phyloP scores from a whole-genome alignment of 1,140 invertebrate species.

The Mya arenaria region DNA sequence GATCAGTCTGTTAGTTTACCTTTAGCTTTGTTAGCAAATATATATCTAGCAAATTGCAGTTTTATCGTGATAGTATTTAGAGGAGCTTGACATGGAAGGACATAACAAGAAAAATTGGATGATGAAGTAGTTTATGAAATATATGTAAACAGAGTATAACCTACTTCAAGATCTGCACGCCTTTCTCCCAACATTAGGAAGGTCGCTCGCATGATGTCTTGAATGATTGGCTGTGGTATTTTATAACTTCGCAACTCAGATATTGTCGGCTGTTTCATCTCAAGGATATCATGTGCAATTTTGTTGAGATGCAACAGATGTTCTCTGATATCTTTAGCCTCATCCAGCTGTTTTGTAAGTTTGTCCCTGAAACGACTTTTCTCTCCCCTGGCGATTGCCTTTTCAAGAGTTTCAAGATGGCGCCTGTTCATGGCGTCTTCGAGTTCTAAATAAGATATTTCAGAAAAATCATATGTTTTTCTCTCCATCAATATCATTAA shows the following conservation, averaged over 20 bases:
- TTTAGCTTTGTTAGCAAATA: too few species aligned
- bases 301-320: conserved; percentile 59
- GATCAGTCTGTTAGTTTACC: too few species aligned
- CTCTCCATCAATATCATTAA: too few species aligned
- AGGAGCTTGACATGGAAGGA: too few species aligned
- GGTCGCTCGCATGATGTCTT: conserved; percentile 68
- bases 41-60: too few species aligned
- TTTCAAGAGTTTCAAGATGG: conserved; percentile 66
- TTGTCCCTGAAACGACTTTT: conserved; percentile 51
- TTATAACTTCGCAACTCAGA: conserved; percentile 68
- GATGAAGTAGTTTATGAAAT: too few species aligned
- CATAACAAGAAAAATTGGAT: too few species aligned
- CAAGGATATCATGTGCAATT: conserved; percentile 53
- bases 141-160: background rate
- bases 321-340: conserved; percentile 59
- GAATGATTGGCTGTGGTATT: conserved; percentile 60
- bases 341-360: conserved; percentile 56
- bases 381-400: conserved; percentile 56
- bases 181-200: conserved; percentile 67
- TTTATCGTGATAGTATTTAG: too few species aligned
- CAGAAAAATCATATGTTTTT: too few species aligned
- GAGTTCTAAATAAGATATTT: conserved; percentile 59
- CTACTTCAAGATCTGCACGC: conserved; percentile 54
- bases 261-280: conserved; percentile 68
- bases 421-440: conserved; percentile 63